Conservation (phyloP, 2,888 invertebrate species). For the Crocallis elinguaria region DNA sequence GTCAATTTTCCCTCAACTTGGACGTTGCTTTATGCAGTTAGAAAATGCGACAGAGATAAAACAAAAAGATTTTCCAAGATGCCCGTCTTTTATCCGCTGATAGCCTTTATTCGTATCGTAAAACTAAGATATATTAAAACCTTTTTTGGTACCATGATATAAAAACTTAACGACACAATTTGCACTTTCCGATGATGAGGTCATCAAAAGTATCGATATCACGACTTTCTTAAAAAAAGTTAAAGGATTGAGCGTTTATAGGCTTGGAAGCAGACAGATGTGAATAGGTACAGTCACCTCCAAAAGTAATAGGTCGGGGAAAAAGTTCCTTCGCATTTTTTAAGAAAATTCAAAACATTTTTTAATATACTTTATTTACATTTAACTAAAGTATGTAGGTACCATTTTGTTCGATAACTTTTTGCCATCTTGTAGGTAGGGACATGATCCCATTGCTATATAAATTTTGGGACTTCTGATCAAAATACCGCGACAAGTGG, state of each 20-base stretch:
- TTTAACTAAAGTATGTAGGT: too few relatives aligned
- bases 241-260: background rate
- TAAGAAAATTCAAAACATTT: too few relatives aligned
- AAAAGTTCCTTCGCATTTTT: too few relatives aligned
- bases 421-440: too few relatives aligned
- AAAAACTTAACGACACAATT: slow-evolving; percentile 44
- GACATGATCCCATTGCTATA: too few relatives aligned
- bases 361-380: too few relatives aligned
- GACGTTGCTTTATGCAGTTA: slow-evolving; percentile 28
- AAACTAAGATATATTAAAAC: slow-evolving; percentile 39
- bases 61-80: slow-evolving; percentile 40
- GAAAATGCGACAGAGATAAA: slow-evolving; percentile 47
- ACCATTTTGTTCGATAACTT: too few relatives aligned
- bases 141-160: slow-evolving; percentile 33
- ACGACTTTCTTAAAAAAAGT: slow-evolving; percentile 1
- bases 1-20: background rate
- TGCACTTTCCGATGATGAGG: slow-evolving; percentile 30
- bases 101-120: slow-evolving; percentile 39
- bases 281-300: too few relatives aligned
- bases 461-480: too few relatives aligned
- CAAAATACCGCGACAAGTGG: too few relatives aligned
- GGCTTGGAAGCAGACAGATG: background rate
- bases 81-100: slow-evolving; percentile 25
- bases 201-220: slow-evolving; percentile 29
- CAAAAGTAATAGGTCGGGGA: too few relatives aligned